phyloP scores from a whole-genome alignment of 2,888 invertebrate genomes.

The Ditylenchus weischeri region DNA sequence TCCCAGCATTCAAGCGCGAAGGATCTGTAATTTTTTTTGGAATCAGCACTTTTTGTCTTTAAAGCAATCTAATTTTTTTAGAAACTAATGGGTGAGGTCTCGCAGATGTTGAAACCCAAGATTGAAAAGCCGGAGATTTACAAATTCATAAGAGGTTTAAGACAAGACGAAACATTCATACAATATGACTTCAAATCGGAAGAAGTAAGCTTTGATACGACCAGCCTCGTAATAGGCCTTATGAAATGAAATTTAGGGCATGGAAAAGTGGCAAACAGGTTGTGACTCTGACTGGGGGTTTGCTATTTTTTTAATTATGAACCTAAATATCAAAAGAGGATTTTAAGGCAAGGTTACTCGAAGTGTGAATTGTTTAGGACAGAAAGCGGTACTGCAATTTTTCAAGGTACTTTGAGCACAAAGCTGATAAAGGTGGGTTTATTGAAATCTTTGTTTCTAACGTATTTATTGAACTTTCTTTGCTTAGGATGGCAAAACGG shows the following conservation, averaged over 20 bases:
- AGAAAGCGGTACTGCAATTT: constrained; percentile 47
- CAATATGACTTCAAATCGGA: constrained; percentile 48
- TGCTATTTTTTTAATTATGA: background rate
- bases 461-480: background rate
- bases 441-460: background rate
- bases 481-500: constrained; percentile 48
- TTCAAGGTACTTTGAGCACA: constrained; percentile 34
- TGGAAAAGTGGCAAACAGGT: constrained; percentile 47
- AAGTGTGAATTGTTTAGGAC: constrained; percentile 38
- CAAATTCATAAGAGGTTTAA: constrained; percentile 38
- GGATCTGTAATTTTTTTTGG: constrained; percentile 27
- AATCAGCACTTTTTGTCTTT: no score
- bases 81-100: constrained; percentile 27
- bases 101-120: constrained; percentile 34
- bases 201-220: constrained; percentile 34
- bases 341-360: constrained; percentile 47
- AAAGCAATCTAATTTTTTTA: constrained; percentile 5
- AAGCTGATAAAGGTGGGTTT: constrained; percentile 30
- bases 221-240: background rate
- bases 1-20: constrained; percentile 39
- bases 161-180: constrained; percentile 46
- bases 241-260: constrained; percentile 23
- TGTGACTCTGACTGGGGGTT: constrained; percentile 51
- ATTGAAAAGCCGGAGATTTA: constrained; percentile 32
- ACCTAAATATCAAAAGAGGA: background rate